These are phyloP conservation scores for Callaeas wilsoni DNA, from an alignment of 2,113 vertebrate species.

Conservation along the genomic window DNA sequence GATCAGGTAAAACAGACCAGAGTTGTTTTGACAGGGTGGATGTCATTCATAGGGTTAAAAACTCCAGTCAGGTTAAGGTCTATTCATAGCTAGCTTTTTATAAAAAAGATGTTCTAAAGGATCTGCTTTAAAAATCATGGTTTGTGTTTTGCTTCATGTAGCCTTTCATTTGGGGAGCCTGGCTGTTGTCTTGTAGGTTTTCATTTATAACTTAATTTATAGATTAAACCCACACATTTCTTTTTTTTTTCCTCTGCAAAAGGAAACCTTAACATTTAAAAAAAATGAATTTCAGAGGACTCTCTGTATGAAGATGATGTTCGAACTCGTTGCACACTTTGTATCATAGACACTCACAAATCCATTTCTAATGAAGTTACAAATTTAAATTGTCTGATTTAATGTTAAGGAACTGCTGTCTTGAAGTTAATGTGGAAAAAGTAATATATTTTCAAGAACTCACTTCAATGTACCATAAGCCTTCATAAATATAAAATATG, in stretches of 20 bases:
- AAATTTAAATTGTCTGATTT: not conserved
- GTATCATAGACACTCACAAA: not conserved
- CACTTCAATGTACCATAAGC: not conserved
- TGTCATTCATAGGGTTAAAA: slow-evolving; percentile 51
- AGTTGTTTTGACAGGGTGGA: slow-evolving; percentile 60
- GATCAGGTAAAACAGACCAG: slow-evolving; percentile 65
- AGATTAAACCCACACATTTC: not conserved
- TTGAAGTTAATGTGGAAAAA: not conserved
- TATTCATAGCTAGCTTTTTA: slow-evolving; percentile 16
- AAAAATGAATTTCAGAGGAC: not conserved
- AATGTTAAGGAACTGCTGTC: not conserved
- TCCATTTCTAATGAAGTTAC: slow-evolving; percentile 10
- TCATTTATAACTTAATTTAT: not conserved
- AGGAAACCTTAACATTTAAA: not conserved
- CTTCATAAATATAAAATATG: not conserved
- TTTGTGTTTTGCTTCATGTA: not conserved
- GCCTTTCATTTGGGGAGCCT: not conserved
- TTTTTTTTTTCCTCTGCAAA: not conserved
- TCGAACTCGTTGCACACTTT: not conserved
- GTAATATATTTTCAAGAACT: not conserved
- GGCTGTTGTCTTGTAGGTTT: not conserved
- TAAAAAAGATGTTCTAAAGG: not conserved
- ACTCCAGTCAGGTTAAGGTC: not conserved
- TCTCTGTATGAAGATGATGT: not conserved
- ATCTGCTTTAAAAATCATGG: not conserved